Base-by-base conservation (phyloP, 2,888 invertebrate genomes). In the Catonia carolina region DNA sequence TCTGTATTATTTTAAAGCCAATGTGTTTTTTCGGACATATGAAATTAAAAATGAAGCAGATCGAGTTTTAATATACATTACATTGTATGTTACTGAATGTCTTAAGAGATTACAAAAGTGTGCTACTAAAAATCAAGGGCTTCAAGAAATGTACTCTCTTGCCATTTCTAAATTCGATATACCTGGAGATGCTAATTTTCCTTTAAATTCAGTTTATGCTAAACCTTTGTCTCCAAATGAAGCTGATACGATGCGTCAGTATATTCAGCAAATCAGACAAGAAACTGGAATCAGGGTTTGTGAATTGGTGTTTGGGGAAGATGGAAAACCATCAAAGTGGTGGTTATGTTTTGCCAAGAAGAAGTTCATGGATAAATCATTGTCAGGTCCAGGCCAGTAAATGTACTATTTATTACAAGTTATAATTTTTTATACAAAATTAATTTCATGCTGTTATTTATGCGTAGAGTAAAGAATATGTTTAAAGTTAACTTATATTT, bases 321-420 rank as follows among this genome's bases (percentile, higher is more conserved):
- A 92, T 71, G 95, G 94, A 6, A 95, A 94, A 69, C 96, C 98
- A 7, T 94, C 91, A 71, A 99, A 99, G 76, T 99, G 99, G 99
- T 99, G 99, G 99, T 77, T 97, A 56, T 99, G 99, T 72, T 99
- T 99, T 77, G 89, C 96, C 23, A 96, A 96, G 72, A 95, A 96
- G 82, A 96, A 95, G 80, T 99, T 99, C 73, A 98, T 99, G 97
- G 99, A 99, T 73, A 98, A 98, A 72, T 94, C 94, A 23, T 77
- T 99, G 23, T 86, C 92, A 31, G 90, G 86, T 1, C 93, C 92
- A 2, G 94, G 94, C 39, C 87, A 88, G 71, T 86, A 74, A 79
- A 49, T 49, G n/a, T n/a, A n/a, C n/a, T n/a, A n/a, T n/a, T n/a
- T n/a, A n/a, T n/a, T n/a, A n/a, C n/a, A n/a, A n/a, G n/a, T n/a